Percentiles rank a stretch among this genome's conserved stretches.
Evolutionary conservation across 2,113 vertebrate species (phyloP).

Genomic region (Aspidoscelis tigris): DNA sequence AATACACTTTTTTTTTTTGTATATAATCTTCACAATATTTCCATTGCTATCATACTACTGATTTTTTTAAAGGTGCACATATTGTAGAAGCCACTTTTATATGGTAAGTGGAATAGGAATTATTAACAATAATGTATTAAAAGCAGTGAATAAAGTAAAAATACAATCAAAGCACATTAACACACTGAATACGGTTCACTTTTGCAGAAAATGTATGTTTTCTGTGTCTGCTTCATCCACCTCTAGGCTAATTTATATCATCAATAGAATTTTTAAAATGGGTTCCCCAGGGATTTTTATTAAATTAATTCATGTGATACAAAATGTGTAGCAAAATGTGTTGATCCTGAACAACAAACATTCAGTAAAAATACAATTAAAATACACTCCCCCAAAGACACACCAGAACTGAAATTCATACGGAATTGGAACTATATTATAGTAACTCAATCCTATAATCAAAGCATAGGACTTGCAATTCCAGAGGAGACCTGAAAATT

Average conservation of each 20-base stretch:
- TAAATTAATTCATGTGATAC: no score
- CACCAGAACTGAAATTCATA: no score
- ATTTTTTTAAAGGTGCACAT: not conserved
- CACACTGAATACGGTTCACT: not conserved
- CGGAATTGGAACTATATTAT: no score
- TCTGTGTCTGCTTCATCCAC: not conserved
- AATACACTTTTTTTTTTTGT: not conserved
- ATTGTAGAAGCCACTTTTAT: not conserved
- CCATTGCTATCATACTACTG: not conserved
- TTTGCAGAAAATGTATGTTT: not conserved
- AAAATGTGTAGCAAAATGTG: no score
- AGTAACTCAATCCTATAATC: no score
- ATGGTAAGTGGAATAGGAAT: not conserved
- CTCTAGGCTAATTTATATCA: not conserved
- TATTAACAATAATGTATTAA: not conserved
- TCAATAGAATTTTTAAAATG: not conserved
- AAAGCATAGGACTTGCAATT: no score
- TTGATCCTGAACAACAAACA: no score
- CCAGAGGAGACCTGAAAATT: no score
- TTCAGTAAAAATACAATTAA: no score
- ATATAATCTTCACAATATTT: not conserved
- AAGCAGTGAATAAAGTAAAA: not conserved
- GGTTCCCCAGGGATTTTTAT: not conserved
- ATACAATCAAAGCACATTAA: slow-evolving; percentile 22
- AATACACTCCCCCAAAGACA: no score